Evolutionary conservation across 2,113 vertebrate species (phyloP).

Genomic region (Orthonyx spaldingii): DNA sequence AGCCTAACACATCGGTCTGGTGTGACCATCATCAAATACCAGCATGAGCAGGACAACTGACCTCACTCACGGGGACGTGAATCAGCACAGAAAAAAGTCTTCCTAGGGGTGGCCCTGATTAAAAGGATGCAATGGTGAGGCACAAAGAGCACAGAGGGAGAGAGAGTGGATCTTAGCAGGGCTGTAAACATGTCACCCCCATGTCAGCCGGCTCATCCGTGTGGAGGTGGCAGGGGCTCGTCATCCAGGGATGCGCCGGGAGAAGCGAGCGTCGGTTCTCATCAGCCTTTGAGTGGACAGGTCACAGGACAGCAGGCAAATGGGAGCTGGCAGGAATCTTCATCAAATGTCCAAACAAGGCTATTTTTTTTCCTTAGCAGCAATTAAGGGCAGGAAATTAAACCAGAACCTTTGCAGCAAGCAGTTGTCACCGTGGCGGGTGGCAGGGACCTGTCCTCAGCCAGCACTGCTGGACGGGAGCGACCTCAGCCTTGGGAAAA

Average conservation of each 20-base stretch:
- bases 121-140: not conserved
- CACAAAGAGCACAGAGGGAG: not conserved
- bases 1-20: accelerated
- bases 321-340: slow-evolving; percentile 47
- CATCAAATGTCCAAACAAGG: not conserved
- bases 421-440: not conserved
- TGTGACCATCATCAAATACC: not conserved
- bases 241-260: not conserved
- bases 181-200: not conserved
- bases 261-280: slow-evolving; percentile 27
- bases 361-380: slow-evolving; percentile 7
- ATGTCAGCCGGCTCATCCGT: not conserved
- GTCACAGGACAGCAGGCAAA: slow-evolving; percentile 38
- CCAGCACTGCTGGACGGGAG: not conserved
- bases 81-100: not conserved
- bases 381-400: slow-evolving; percentile 59
- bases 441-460: not conserved
- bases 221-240: not conserved
- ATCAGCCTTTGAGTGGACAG: slow-evolving; percentile 29
- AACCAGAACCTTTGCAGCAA: not conserved
- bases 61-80: accelerated
- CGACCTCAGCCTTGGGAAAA: not conserved
- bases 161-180: not conserved
- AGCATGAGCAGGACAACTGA: not conserved
- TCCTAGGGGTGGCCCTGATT: not conserved